Evolutionary conservation across 2,797 vertebrate genomes (phyloP), one percentile per base, ranked within the genome.

Genomic region (Coccyzus lansbergi): DNA sequence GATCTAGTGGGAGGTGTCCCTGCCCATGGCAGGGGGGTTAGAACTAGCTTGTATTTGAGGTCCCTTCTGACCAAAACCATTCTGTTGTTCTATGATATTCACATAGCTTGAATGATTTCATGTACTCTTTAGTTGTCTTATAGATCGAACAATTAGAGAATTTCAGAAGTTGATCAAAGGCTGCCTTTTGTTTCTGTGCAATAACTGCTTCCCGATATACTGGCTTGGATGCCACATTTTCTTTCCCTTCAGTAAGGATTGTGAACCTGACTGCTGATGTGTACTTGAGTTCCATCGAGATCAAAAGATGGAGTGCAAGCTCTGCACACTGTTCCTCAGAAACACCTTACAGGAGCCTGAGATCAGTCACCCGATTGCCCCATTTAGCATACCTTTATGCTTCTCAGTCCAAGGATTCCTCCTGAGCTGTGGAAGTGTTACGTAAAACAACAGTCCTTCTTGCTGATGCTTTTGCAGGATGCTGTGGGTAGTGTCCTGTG

Each of bases 261-360:
- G 59, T 79, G 70, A 62, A 25, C 29, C 49, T 90, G 31, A 8
- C 26, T 83, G 15, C 40, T 74, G 48, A 40, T 83, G 13, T 40
- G 56, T 31, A 7, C 3, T 59, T 48, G 70, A 10, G 36, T 52
- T 44, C 28, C 20, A 29, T 19, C 18, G 18, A 8, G n/a, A 17
- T 29, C 20, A 28, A 67, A 84, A 33, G 52, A 19, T 38, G 31
- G 28, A 68, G 19, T 84, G 52, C 12, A 28, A 7, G 62, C 51
- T 86, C 33, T 46, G 29, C 18, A 0, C 0, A 1, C 3, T 18
- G 4, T 51, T 63, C n/a, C 60, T 64, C 36, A 67, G 59, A 49
- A 81, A 38, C 14, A 15, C 26, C 29, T 55, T 60, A 4, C 5
- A 21, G 76, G 42, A 40, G 16, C 4, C 53, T 36, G 49, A 60